phyloP scores from a whole-genome alignment of 2,113 vertebrate species.

The Alces alces region DNA sequence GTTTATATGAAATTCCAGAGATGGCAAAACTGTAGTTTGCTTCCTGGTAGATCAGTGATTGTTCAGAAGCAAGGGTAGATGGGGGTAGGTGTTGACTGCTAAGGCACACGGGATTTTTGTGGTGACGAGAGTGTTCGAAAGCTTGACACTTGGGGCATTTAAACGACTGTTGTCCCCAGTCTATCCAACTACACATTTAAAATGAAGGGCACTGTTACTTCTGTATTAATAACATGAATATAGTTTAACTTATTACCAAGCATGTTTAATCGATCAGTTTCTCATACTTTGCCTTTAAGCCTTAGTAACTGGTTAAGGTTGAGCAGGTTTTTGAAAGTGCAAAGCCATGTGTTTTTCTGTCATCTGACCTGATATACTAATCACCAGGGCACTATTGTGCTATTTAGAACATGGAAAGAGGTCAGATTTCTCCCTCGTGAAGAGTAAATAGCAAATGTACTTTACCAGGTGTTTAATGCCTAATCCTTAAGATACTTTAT shows the following conservation, averaged over 20 bases:
- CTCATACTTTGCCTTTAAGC: neutral
- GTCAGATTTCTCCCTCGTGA: neutral
- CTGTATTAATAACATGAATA: neutral
- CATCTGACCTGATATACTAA: neutral
- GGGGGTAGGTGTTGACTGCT: accelerated
- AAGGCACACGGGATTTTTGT: too few species aligned
- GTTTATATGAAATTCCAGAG: neutral
- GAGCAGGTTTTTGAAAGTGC: neutral
- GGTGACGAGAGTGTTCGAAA: neutral
- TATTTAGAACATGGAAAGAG: constrained; percentile 37
- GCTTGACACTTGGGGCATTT: neutral
- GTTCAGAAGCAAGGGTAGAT: neutral
- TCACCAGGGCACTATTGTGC: neutral
- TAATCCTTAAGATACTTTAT: neutral
- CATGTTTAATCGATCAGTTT: neutral
- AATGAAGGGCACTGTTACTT: neutral
- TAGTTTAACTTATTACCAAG: neutral
- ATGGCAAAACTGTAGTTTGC: neutral
- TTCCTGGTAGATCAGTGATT: neutral
- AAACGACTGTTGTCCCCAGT: neutral
- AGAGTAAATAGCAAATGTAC: neutral
- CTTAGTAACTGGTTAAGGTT: neutral
- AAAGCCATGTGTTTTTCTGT: neutral
- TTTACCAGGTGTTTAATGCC: neutral
- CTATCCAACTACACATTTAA: neutral